Evolutionary conservation across 2,113 vertebrate genomes (phyloP).

Genomic region (Bubalus kerabau): DNA sequence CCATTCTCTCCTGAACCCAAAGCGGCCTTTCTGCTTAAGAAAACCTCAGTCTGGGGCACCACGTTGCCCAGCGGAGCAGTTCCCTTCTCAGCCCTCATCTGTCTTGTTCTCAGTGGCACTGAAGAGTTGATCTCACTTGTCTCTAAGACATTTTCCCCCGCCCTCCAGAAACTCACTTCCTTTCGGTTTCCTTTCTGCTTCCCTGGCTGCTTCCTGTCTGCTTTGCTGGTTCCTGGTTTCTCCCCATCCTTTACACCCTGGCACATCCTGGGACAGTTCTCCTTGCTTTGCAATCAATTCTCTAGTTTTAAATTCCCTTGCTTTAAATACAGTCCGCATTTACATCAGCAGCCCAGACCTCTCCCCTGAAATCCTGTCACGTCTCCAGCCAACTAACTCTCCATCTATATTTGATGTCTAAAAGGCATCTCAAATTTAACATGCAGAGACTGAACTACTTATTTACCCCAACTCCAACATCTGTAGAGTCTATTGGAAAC

Average conservation of each 20-base stretch:
- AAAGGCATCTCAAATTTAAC: background rate
- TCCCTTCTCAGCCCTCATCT: background rate
- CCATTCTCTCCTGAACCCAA: background rate
- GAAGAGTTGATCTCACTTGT: background rate
- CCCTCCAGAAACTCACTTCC: background rate
- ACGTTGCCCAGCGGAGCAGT: rapidly evolving
- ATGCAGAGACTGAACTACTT: background rate
- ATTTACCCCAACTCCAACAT: background rate
- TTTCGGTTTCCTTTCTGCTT: background rate
- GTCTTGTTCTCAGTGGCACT: background rate
- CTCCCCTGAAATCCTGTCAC: background rate
- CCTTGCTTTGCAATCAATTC: background rate
- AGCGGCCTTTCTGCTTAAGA: background rate
- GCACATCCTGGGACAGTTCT: background rate
- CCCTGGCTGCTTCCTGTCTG: background rate
- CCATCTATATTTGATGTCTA: no score
- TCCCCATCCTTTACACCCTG: background rate
- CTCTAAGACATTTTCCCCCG: background rate
- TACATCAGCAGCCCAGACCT: background rate
- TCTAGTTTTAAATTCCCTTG: background rate
- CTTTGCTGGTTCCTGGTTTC: background rate
- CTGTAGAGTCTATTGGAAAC: background rate
- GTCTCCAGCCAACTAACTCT: background rate
- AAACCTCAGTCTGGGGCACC: background rate
- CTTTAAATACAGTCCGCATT: background rate